Evolutionary conservation across 2,888 invertebrate genomes (phyloP), one percentile per base, ranked within the genome.

Genomic region (Resseliella maxima): DNA sequence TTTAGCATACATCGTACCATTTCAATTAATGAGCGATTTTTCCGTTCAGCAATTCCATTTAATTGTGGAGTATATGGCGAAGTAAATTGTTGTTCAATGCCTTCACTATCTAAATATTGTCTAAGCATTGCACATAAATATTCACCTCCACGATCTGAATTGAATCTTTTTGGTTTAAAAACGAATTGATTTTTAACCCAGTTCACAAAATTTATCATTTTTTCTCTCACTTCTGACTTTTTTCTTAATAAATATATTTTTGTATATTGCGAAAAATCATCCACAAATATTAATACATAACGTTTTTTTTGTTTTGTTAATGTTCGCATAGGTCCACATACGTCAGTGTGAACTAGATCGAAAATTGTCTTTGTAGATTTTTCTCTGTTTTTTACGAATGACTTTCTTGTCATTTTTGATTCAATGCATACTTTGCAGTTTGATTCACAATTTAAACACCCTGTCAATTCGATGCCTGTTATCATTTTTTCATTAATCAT

Each of bases 1-100:
- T 50, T 50, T 1, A 87, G 24, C n/a, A 86, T 18, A 21, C 85
- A 86, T 18, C 86, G 35, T 1, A 81, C 41, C 86, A 86, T 86
- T 45, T 87, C 86, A 27, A 85, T n/a, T 21, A 86, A 45, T 72
- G 1, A 31, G 5, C 46, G 2, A 64, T 86, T 86, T 36, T 86
- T 86, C 6, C 86, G 35, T n/a, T n/a, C n/a, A n/a, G n/a, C n/a
- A n/a, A n/a, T n/a, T n/a, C n/a, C n/a, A n/a, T n/a, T n/a, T n/a
- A 59, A 41, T 38, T 86, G 36, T 38, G 86, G 59, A 10, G 59
- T 35, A 24, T 64, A 86, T 38, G 86, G 86, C n/a, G 54, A 8
- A 0, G 86, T 86, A 36, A n/a, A 64, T 36, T 86, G 86, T 36
- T 5, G 2, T 31, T 24, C 8, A 3, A 86, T 86, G n/a, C 86